phyloP scores from a whole-genome alignment of 1,140 invertebrate species.

The Scaptomyza montana region DNA sequence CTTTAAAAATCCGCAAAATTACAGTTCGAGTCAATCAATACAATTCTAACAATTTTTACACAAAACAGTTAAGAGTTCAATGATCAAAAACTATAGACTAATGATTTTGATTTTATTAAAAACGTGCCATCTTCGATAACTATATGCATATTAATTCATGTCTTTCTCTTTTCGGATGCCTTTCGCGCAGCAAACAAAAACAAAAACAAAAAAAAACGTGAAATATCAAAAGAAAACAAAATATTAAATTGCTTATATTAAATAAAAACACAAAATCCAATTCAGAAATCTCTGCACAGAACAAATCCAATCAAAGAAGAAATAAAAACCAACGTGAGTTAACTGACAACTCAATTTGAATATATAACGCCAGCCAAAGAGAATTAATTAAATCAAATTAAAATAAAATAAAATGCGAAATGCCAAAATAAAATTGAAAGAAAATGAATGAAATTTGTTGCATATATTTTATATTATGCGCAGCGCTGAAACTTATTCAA shows the following conservation, averaged over 20 bases:
- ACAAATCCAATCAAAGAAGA: conserved; percentile 42
- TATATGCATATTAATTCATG: conserved; percentile 21
- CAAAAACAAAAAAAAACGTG: too few relatives aligned
- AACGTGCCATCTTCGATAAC: neutral
- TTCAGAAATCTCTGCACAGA: conserved; percentile 59
- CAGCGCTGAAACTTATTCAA: conserved; percentile 67
- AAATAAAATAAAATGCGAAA: conserved; percentile 50
- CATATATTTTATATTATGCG: conserved; percentile 54
- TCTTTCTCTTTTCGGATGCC: conserved; percentile 30
- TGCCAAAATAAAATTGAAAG: conserved; percentile 28
- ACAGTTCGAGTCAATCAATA: neutral
- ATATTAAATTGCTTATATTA: conserved; percentile 57
- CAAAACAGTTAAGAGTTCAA: conserved; percentile 39
- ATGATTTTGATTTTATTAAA: conserved; percentile 7
- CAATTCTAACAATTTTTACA: neutral
- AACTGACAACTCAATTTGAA: conserved; percentile 51
- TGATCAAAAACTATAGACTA: conserved; percentile 35
- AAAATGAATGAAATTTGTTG: conserved; percentile 66
- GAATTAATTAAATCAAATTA: conserved; percentile 47
- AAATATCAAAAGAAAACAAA: conserved; percentile 12
- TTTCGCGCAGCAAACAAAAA: conserved; percentile 18
- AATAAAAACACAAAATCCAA: conserved; percentile 47
- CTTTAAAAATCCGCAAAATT: neutral
- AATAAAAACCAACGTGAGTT: conserved; percentile 44
- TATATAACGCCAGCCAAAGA: conserved; percentile 18